Percentiles rank a stretch among this genome's conserved stretches.
Conservation (phyloP, 2,113 vertebrate genomes). For the Chascanopsetta lugubris region DNA sequence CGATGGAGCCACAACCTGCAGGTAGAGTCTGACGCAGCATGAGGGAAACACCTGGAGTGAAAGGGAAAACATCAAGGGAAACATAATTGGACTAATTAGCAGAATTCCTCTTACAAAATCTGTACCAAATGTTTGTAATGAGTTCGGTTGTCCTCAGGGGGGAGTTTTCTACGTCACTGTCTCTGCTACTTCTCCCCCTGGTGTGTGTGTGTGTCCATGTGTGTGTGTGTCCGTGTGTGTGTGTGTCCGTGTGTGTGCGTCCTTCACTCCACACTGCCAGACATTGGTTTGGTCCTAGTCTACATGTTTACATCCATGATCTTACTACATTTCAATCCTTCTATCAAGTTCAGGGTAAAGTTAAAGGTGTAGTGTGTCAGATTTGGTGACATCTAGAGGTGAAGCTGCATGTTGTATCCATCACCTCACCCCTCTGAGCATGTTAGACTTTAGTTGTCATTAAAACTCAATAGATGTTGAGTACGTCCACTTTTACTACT, state of each 20-base stretch:
- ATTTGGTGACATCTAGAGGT: too few relatives aligned
- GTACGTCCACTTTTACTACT: too few relatives aligned
- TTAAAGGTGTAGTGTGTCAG: too few relatives aligned
- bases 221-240: conserved; percentile 6
- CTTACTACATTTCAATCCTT: too few relatives aligned
- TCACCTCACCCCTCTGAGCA: too few relatives aligned
- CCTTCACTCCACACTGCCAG: conserved; percentile 34
- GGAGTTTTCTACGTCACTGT: conserved; percentile 2
- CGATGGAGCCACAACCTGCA: conserved; percentile 19
- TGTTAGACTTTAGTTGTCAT: too few relatives aligned
- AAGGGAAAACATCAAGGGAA: conserved; percentile 66
- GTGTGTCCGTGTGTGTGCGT: conserved; percentile 29
- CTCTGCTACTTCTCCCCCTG: conserved; percentile 13
- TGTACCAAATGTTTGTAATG: neutral
- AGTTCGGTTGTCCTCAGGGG: neutral
- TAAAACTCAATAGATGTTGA: too few relatives aligned
- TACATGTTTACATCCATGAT: conserved; percentile 68
- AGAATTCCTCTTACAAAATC: conserved; percentile 23
- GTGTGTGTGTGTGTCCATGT: conserved; percentile 6
- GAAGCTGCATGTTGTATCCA: too few relatives aligned
- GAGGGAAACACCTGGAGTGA: conserved; percentile 49
- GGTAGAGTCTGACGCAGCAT: conserved; percentile 25
- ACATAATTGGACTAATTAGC: conserved; percentile 15
- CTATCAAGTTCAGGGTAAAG: too few relatives aligned
- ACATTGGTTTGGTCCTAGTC: conserved; percentile 27